These are phyloP conservation scores for Ammodytes dubius DNA, from an alignment of 2,113 vertebrate genomes.

Conservation along the genomic window DNA sequence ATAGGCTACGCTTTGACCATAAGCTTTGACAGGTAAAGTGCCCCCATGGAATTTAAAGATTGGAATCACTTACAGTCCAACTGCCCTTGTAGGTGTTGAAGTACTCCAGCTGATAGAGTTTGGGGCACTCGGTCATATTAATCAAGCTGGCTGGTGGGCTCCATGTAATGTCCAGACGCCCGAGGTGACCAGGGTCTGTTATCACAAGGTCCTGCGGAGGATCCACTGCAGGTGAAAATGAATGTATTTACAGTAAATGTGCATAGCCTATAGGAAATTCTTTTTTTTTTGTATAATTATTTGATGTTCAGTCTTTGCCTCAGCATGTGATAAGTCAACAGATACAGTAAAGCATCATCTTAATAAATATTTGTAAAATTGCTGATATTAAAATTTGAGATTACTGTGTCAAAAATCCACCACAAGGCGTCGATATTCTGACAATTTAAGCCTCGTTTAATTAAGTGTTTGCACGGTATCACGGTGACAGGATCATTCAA, in stretches of 20 bases:
- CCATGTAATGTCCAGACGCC: conserved; percentile 88
- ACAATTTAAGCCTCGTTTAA: no score
- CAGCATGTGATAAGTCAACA: not conserved
- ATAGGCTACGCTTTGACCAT: not conserved
- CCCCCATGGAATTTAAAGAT: not conserved
- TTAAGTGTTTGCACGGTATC: no score
- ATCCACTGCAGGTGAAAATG: conserved; percentile 79
- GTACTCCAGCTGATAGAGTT: conserved; percentile 87
- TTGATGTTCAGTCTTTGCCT: not conserved
- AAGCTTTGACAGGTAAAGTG: not conserved
- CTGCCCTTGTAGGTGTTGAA: conserved; percentile 73
- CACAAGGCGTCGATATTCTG: no score
- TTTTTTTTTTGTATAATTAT: not conserved
- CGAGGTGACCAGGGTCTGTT: conserved; percentile 88
- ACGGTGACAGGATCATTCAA: no score
- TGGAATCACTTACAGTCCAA: conserved; percentile 87
- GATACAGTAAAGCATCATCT: not conserved
- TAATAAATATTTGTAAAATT: not conserved
- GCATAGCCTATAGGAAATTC: not conserved
- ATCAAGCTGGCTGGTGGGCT: conserved; percentile 71
- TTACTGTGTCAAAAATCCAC: no score
- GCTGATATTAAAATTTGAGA: not conserved
- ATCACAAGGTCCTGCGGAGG: conserved; percentile 87
- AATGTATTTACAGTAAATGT: not conserved
- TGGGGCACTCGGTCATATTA: conserved; percentile 72